Base-by-base conservation (phyloP, 1,140 invertebrate genomes). In the Drosophila bifasciata region DNA sequence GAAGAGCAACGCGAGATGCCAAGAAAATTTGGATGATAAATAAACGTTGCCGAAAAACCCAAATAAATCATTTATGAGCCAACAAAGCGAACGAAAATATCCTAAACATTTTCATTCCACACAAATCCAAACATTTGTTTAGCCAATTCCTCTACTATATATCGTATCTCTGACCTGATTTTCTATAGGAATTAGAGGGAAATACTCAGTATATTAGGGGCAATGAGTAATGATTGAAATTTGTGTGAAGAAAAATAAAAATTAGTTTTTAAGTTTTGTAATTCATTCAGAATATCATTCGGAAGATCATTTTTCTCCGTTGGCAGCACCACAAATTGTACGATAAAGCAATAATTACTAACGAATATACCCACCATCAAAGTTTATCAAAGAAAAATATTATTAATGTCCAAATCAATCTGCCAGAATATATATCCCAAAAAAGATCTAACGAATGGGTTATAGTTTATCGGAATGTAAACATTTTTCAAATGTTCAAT, bases 21-120 rank as follows among this genome's bases (percentile, higher is more conserved):
- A 39, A 68, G 67, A 88, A 81, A 81, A 81, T 78, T 75, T 78
- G n/a, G n/a, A n/a, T n/a, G 74, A 86, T 86, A 86, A 86, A 88
- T 86, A 86, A 86, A 86, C 81, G 88, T 45, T 75, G 49, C 39
- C 62, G 52, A 85, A 81, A 80, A 50, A 59, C 32, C 32, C 56
- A 67, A 74, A 85, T 88, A 88, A 85, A 85, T 81, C 74, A 73
- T 70, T 50, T 80, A 61, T 61, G 71, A 85, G 45, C 28, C 43
- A 73, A 46, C 56, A 71, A 58, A 43, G 57, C 58, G 51, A 77
- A 73, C 44, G 43, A 21, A 55, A 74, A 62, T 23, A 19, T 52
- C 72, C 74, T 68, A 1, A 36, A 76, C 76, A 32, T 57, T 70
- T 69, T 32, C 16, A 39, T 40, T 61, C 32, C 68, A 43, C 68